Percentiles rank a stretch among this genome's conserved stretches.
phyloP scores from a whole-genome alignment of 2,888 invertebrate species.

The Phytoseiulus persimilis region DNA sequence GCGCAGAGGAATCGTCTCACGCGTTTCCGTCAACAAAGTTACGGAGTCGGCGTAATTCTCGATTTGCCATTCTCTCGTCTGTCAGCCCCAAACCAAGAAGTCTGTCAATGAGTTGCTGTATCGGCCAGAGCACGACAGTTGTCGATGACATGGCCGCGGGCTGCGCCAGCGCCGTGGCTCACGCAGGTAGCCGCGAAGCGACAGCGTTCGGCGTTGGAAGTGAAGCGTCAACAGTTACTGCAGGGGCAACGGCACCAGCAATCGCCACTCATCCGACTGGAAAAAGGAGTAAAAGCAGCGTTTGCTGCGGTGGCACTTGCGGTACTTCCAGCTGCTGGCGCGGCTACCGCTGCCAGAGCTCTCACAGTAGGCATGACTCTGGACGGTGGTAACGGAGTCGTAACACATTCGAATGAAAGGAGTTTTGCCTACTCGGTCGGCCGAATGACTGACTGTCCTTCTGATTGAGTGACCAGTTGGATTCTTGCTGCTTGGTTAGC shows the following conservation, averaged over 20 bases:
- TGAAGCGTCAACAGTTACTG: neutral
- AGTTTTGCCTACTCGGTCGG: neutral
- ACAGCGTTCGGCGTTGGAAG: neutral
- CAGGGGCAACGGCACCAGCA: neutral
- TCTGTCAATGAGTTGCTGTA: neutral
- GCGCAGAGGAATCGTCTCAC: neutral
- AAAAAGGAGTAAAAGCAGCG: neutral
- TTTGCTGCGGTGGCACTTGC: neutral
- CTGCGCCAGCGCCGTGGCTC: neutral
- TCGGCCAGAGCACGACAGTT: neutral
- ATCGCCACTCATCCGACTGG: neutral
- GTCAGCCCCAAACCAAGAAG: neutral
- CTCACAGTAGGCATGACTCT: neutral
- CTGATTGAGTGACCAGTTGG: neutral
- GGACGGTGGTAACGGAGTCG: neutral
- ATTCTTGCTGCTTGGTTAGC: neutral
- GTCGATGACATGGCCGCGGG: neutral
- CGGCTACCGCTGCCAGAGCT: too few relatives aligned
- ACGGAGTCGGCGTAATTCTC: neutral
- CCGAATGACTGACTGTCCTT: neutral
- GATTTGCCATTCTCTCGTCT: neutral
- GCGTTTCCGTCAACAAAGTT: neutral
- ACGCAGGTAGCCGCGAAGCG: neutral
- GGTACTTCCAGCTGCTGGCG: too few relatives aligned
- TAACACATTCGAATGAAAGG: neutral